Conservation (phyloP, 2,888 invertebrate genomes). For the Parnassius mnemosyne region DNA sequence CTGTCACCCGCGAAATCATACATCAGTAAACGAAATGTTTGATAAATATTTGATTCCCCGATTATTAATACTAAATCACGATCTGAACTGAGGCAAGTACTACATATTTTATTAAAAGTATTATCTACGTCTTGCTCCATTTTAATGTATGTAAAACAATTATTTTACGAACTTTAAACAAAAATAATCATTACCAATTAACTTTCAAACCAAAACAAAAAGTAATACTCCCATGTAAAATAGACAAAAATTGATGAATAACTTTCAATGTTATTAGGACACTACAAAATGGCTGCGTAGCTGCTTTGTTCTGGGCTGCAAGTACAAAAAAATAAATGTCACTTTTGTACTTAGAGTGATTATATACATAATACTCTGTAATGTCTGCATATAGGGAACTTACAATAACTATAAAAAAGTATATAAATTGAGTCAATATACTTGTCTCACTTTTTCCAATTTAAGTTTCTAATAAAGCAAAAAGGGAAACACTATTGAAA, state of each 20-base stretch:
- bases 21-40: constrained; percentile 66
- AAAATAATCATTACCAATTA: constrained; percentile 37
- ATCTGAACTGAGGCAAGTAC: constrained; percentile 64
- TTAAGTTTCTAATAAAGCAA: too few relatives aligned
- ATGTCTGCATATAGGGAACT: too few relatives aligned
- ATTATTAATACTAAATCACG: constrained; percentile 59
- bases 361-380: too few relatives aligned
- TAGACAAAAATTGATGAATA: constrained; percentile 71
- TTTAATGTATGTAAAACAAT: constrained; percentile 25
- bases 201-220: constrained; percentile 74
- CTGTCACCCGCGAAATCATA: constrained; percentile 65
- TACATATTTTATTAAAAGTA: constrained; percentile 54
- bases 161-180: constrained; percentile 21
- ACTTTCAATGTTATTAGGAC: constrained; percentile 63
- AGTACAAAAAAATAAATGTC: constrained; percentile 29
- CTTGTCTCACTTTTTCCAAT: too few relatives aligned
- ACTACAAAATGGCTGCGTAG: constrained; percentile 79
- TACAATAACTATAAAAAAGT: too few relatives aligned
- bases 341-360: too few relatives aligned
- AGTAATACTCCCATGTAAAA: constrained; percentile 80
- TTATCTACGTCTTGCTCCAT: constrained; percentile 73
- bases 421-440: too few relatives aligned
- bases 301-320: constrained; percentile 49
- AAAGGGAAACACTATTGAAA: too few relatives aligned
- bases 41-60: constrained; percentile 49